Conservation (phyloP, 2,113 vertebrate species). For the Erinaceus europaeus region DNA sequence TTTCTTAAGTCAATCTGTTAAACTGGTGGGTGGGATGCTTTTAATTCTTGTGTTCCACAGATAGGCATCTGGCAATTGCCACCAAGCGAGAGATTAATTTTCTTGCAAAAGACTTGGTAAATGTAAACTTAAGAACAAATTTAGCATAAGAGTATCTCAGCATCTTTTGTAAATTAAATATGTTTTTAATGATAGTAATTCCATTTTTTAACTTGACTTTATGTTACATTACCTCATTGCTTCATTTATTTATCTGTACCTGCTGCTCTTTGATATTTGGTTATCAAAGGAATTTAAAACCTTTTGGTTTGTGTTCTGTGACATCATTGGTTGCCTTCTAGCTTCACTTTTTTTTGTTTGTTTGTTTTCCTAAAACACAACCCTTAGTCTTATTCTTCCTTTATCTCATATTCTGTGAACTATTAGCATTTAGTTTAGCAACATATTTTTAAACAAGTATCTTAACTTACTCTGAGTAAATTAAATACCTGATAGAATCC, state of each 20-base stretch:
- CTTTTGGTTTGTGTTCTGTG: neutral
- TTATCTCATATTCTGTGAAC: neutral
- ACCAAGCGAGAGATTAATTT: constrained; percentile 63
- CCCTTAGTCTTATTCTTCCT: neutral
- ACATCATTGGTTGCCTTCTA: neutral
- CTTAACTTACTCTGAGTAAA: no score
- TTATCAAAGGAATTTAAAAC: neutral
- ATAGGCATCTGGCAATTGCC: constrained; percentile 67
- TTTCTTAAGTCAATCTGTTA: constrained; percentile 71
- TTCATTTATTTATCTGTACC: neutral
- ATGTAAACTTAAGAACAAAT: constrained; percentile 34
- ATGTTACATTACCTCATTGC: neutral
- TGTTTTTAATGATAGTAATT: neutral
- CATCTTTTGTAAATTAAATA: neutral
- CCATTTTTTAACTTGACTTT: neutral
- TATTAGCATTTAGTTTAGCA: neutral
- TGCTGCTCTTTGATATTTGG: neutral
- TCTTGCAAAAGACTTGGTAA: constrained; percentile 40
- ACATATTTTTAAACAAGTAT: neutral
- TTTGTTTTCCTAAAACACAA: neutral
- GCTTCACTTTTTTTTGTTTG: neutral
- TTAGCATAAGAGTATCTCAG: neutral
- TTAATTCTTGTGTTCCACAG: constrained; percentile 51
- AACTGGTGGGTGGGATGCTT: constrained; percentile 68
- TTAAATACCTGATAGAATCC: no score